Percentiles rank a stretch among this genome's conserved stretches.
Evolutionary conservation across 2,797 vertebrate genomes (phyloP).

Genomic region (Enteromius treurensis): DNA sequence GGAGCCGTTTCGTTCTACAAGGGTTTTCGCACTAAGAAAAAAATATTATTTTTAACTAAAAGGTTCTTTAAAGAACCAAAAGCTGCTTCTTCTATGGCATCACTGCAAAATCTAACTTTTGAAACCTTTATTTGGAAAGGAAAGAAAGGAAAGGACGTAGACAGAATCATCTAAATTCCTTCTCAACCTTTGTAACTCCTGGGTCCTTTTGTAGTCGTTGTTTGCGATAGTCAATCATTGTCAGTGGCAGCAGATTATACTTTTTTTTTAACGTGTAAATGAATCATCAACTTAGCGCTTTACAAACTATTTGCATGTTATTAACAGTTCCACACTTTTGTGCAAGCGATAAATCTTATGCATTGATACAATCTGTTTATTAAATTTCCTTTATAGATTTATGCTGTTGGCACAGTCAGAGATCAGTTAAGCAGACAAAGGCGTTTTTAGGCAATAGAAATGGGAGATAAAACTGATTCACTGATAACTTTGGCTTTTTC

Average conservation of each 20-base stretch:
- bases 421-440: not conserved
- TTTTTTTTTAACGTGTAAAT: not conserved
- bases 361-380: not conserved
- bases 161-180: not conserved
- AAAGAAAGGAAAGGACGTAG: too few relatives aligned
- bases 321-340: slow-evolving; percentile 2
- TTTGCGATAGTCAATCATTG: not conserved
- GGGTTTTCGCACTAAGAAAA: not conserved
- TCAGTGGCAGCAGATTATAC: not conserved
- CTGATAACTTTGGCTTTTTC: not conserved
- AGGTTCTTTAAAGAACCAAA: not conserved
- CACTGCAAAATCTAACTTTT: not conserved
- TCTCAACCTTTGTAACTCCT: not conserved
- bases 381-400: not conserved
- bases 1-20: not conserved
- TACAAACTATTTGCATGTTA: not conserved
- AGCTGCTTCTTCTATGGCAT: not conserved
- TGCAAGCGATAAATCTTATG: not conserved
- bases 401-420: not conserved
- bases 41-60: too few relatives aligned
- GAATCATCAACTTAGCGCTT: not conserved
- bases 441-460: not conserved
- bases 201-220: not conserved
- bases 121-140: too few relatives aligned
- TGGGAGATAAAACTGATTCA: not conserved